phyloP scores from a whole-genome alignment of 2,888 invertebrate species.

The Campaea margaritaria region DNA sequence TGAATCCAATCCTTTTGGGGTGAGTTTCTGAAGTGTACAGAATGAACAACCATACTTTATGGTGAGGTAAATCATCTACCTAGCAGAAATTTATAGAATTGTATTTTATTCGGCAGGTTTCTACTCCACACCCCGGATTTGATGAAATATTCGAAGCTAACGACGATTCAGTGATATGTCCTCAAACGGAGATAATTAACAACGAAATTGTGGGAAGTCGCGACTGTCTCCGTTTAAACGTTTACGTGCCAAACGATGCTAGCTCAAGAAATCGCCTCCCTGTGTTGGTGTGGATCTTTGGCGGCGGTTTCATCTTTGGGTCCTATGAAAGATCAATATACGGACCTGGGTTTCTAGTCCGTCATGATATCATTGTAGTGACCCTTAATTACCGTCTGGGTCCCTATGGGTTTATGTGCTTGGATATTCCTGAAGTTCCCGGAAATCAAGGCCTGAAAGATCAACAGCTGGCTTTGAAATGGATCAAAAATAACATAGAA shows the following conservation, averaged over 20 bases:
- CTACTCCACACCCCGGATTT: conserved; percentile 55
- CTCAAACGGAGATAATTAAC: conserved; percentile 56
- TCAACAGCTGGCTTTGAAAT: conserved; percentile 60
- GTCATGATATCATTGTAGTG: conserved; percentile 62
- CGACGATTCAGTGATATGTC: conserved; percentile 61
- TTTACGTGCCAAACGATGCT: conserved; percentile 60
- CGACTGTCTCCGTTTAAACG: conserved; percentile 58
- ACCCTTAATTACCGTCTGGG: conserved; percentile 67
- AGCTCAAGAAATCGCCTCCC: conserved; percentile 53
- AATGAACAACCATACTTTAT: neutral
- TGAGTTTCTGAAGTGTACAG: conserved; percentile 42
- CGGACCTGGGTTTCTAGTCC: conserved; percentile 58
- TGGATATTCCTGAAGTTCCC: conserved; percentile 56
- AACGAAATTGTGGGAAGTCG: conserved; percentile 50
- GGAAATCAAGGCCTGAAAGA: conserved; percentile 71
- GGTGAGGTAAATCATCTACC: neutral
- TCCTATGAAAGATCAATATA: conserved; percentile 48
- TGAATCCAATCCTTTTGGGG: conserved; percentile 61
- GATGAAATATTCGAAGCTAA: conserved; percentile 58
- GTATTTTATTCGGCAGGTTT: conserved; percentile 45
- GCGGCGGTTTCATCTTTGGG: conserved; percentile 57
- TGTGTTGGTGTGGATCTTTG: conserved; percentile 64
- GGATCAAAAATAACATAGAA: conserved; percentile 64
- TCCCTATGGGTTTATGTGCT: conserved; percentile 68
- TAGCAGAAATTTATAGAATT: neutral